Conservation (phyloP, 2,797 vertebrate species). For the Notolepis coatsorum region DNA sequence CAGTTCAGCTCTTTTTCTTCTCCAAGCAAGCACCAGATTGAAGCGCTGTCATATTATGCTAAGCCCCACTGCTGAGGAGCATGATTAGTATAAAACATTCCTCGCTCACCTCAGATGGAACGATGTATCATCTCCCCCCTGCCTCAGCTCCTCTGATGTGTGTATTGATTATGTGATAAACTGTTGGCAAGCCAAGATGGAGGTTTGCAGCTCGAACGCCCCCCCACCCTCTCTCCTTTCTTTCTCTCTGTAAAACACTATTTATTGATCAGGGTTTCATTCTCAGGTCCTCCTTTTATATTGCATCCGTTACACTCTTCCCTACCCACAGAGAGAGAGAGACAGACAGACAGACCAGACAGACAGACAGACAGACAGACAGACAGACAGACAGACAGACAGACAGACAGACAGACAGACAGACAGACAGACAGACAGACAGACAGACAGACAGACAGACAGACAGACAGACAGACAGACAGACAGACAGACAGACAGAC, state of each 20-base stretch:
- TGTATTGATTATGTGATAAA: conserved; percentile 69
- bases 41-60: conserved; percentile 28
- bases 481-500: no score
- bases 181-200: conserved; percentile 37
- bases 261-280: conserved; percentile 62
- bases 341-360: not conserved
- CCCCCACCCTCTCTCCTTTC: conserved; percentile 31
- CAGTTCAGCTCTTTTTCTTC: conserved; percentile 19
- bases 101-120: conserved; percentile 16
- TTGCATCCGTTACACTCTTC: conserved; percentile 15
- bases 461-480: no score
- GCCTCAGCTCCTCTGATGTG: conserved; percentile 39
- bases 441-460: no score
- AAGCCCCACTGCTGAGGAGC: conserved; percentile 24
- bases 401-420: no score
- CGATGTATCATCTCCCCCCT: conserved; percentile 20
- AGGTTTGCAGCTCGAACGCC: conserved; percentile 42
- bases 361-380: not conserved
- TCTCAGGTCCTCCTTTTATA: conserved; percentile 51
- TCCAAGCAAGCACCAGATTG: conserved; percentile 31
- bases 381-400: no score
- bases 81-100: conserved; percentile 34
- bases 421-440: no score
- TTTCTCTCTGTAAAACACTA: conserved; percentile 52
- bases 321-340: conserved; percentile 23